phyloP scores from a whole-genome alignment of 2,888 invertebrate species.

The Ferrisia virgata region DNA sequence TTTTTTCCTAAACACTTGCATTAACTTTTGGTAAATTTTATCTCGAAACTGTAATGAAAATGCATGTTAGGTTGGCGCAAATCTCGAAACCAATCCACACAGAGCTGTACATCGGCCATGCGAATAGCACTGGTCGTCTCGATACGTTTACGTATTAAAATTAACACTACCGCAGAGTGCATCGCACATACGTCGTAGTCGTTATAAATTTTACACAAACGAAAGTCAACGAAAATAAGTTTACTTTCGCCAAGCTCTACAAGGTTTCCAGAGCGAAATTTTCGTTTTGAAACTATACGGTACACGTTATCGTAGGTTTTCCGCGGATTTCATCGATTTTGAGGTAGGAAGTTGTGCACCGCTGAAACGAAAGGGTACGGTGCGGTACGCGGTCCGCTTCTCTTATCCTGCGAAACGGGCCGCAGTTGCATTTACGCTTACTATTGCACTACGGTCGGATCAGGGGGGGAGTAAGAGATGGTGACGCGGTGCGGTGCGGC shows the following conservation, averaged over 20 bases:
- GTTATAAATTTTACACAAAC: neutral
- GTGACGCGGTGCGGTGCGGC: neutral
- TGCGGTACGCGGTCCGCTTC: neutral
- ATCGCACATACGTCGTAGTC: too few relatives aligned
- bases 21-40: too few relatives aligned
- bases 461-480: too few relatives aligned
- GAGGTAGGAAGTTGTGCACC: slow-evolving; percentile 16
- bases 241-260: slow-evolving; percentile 10
- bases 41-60: too few relatives aligned
- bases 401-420: neutral
- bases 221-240: neutral
- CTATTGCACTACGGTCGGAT: too few relatives aligned
- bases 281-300: neutral
- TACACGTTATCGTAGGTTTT: slow-evolving; percentile 25
- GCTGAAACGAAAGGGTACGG: too few relatives aligned
- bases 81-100: too few relatives aligned
- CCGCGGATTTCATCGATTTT: neutral
- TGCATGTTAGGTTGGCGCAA: too few relatives aligned
- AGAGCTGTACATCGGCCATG: too few relatives aligned
- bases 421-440: neutral
- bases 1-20: too few relatives aligned
- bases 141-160: too few relatives aligned
- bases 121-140: too few relatives aligned
- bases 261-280: neutral
- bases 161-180: neutral